A percentile compares a stretch with the other conserved stretches of the same genome.
Conservation (phyloP, 2,113 vertebrate species). For the Collichthys lucidus region DNA sequence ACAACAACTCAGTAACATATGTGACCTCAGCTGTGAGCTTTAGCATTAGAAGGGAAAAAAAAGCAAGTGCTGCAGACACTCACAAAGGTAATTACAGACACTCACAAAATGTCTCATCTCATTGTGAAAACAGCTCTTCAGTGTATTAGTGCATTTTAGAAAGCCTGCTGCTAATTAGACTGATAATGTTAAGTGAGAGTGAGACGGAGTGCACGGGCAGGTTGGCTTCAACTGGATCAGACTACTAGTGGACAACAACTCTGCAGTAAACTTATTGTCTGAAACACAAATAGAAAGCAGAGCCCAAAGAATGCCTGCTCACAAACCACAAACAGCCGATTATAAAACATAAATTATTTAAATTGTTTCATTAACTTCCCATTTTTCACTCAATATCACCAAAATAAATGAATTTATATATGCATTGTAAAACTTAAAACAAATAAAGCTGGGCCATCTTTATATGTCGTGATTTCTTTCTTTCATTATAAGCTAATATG, state of each 20-base stretch:
- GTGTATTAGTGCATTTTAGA: conserved; percentile 40
- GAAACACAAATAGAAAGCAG: neutral
- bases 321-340: neutral
- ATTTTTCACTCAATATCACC: neutral
- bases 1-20: neutral
- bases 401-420: neutral
- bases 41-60: neutral
- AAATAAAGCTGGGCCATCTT: neutral
- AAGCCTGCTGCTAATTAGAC: conserved; percentile 72
- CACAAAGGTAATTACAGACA: conserved; percentile 57
- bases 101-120: conserved; percentile 69
- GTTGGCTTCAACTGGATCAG: neutral
- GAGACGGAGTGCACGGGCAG: conserved; percentile 16
- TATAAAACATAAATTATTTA: neutral
- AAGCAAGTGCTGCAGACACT: conserved; percentile 30
- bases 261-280: neutral
- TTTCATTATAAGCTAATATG: neutral
- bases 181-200: conserved; percentile 62
- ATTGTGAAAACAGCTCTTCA: conserved; percentile 62
- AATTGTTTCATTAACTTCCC: neutral
- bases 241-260: neutral
- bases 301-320: neutral
- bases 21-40: neutral
- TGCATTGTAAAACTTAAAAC: neutral
- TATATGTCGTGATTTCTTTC: too few species aligned